Evolutionary conservation across 1,140 invertebrate species (phyloP), one percentile per base, ranked within the genome.

Genomic region (Tetragnatha versicolor): DNA sequence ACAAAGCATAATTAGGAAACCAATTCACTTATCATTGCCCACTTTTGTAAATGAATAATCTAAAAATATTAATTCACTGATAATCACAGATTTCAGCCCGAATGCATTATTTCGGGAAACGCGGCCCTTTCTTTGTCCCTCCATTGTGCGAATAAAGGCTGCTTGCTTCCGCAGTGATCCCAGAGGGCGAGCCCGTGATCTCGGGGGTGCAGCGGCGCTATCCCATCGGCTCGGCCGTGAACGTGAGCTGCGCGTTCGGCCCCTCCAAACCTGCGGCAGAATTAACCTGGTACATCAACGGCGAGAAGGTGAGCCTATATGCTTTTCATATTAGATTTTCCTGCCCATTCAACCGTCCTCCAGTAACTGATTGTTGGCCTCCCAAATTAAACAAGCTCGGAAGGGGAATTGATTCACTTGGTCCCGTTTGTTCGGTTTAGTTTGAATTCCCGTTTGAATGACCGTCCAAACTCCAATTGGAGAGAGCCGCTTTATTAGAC

Each of bases 211-310:
- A 69, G 69, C 45, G 39, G 29, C 63, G 47, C 22, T 82, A 82
- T 61, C 55, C 82, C 17, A 65, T 82, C 33, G 81, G 81, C 17
- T 83, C 83, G 20, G 68, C 66, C 42, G 81, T 83, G 12, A 82
- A 83, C 58, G 81, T 81, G 17, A 82, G 78, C 7, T 83, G 83
- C 49, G 45, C 69, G 10, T 82, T 81, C 39, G 78, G 78, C 22
- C 76, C 81, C 4, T 82, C 82, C 39, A 81, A 81, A 51, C 82
- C 82, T 14, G 60, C 60, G 20, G 70, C 81, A 4, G 81, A 81
- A 63, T 78, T 83, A 63, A 65, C 70, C 35, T 82, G 82, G 81
- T 81, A 61, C 58, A 80, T 82, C 37, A 82, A 82, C 37, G 79
- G 77, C 7, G 58, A 79, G 35, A 70, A 77, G 81, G 82, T 83